Evolutionary conservation across 2,888 invertebrate species (phyloP).

Genomic region (Adelphocoris suturalis): DNA sequence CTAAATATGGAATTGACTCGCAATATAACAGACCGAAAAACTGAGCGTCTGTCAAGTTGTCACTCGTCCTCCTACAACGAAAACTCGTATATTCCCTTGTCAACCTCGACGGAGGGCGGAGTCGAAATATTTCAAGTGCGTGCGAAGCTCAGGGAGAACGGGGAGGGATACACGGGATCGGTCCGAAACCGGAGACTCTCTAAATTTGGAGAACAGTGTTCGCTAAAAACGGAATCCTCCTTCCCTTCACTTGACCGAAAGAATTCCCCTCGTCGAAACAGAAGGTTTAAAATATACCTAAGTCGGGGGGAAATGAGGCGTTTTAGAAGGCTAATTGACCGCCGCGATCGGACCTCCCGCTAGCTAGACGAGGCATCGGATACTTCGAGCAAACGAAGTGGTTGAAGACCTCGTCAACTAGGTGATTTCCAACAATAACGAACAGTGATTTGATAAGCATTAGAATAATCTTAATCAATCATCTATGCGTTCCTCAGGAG

Average conservation of each 20-base stretch:
- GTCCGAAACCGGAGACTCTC: constrained; percentile 59
- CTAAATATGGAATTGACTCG: neutral
- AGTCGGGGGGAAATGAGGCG: constrained; percentile 12
- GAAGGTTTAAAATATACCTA: constrained; percentile 34
- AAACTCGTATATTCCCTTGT: neutral
- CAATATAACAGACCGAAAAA: neutral
- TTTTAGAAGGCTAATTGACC: neutral
- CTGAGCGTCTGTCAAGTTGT: neutral
- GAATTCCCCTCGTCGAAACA: constrained; percentile 31
- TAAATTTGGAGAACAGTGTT: constrained; percentile 62
- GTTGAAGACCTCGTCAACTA: too few relatives aligned
- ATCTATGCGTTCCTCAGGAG: too few relatives aligned
- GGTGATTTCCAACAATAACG: too few relatives aligned
- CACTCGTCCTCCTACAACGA: neutral
- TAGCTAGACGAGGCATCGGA: neutral
- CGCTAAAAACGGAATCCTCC: constrained; percentile 66
- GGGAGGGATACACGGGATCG: constrained; percentile 33
- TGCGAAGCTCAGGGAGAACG: neutral
- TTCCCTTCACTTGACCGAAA: constrained; percentile 53
- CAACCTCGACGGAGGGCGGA: neutral
- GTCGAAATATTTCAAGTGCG: constrained; percentile 2
- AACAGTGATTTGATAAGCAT: too few relatives aligned
- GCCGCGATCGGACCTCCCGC: neutral
- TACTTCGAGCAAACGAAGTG: too few relatives aligned
- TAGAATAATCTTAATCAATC: too few relatives aligned